Percentiles rank a stretch among this genome's conserved stretches.
These are phyloP conservation scores for Gymnoscopelus microlampas DNA, from an alignment of 2,797 vertebrate species.

Conservation along the genomic window DNA sequence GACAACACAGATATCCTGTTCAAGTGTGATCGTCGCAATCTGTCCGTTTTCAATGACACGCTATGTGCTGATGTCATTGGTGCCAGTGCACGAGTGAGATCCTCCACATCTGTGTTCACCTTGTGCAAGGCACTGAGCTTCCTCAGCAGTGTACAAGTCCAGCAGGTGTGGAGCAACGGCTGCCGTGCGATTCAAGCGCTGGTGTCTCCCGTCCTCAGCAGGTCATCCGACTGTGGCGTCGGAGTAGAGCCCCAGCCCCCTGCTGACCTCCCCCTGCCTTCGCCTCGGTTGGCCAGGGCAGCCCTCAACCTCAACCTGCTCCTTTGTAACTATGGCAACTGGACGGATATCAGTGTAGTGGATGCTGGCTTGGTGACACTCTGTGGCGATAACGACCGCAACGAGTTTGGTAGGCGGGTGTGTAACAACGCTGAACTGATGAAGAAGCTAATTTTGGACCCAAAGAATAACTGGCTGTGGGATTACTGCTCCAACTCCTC, in stretches of 20 bases:
- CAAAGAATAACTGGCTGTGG: slow-evolving; percentile 78
- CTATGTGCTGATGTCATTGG: slow-evolving; percentile 72
- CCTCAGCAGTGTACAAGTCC: slow-evolving; percentile 60
- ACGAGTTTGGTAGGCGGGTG: slow-evolving; percentile 71
- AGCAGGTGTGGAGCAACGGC: slow-evolving; percentile 71
- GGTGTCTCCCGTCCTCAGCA: slow-evolving; percentile 54
- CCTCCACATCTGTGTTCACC: slow-evolving; percentile 48
- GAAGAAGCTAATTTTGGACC: slow-evolving; percentile 64
- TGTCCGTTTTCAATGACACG: slow-evolving; percentile 75
- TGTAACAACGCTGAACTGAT: slow-evolving; percentile 69
- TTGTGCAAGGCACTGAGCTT: slow-evolving; percentile 72
- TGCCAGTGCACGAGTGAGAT: slow-evolving; percentile 13
- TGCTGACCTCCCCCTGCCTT: neutral
- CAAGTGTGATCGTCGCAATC: slow-evolving; percentile 65
- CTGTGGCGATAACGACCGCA: slow-evolving; percentile 77
- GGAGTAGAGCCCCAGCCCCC: neutral
- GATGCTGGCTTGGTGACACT: slow-evolving; percentile 73
- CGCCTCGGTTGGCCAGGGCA: slow-evolving; percentile 50
- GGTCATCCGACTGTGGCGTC: slow-evolving; percentile 50
- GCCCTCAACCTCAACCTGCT: slow-evolving; percentile 74
- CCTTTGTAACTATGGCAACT: slow-evolving; percentile 77
- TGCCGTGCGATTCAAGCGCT: slow-evolving; percentile 65
- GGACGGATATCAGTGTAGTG: slow-evolving; percentile 53
- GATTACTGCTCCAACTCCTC: slow-evolving; percentile 74
- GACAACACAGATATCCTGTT: slow-evolving; percentile 29